Evolutionary conservation across 2,113 vertebrate species (phyloP), one percentile per base, ranked within the genome.

Genomic region (Scatophagus argus): DNA sequence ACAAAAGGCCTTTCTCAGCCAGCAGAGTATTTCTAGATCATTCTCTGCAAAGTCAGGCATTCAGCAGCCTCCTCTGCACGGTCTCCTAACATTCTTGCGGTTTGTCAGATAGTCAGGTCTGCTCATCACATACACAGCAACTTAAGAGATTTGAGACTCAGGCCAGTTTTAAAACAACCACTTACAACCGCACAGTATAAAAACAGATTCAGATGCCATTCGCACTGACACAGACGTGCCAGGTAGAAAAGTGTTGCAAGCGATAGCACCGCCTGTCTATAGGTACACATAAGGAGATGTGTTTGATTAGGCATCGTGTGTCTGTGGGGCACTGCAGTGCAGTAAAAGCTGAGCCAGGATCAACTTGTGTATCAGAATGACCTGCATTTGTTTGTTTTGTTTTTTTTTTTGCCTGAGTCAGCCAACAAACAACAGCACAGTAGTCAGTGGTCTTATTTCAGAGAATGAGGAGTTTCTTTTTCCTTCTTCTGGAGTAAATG

Each of bases 1-100:
- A 78, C 46, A 72, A 74, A 61, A 60, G 60, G 47, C 32, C 66
- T 72, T 77, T 86, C 83, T 86, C 68, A 61, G 85, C 47, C 77
- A 32, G 77, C 63, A 4, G 76, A 1, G 66, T 55, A 38, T 78
- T 86, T 86, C 87, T 47, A 39, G 65, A 66, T 36, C 0, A 0
- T 62, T 84, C 80, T 75, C 63, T 79, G 74, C 25, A 64, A 34
- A 76, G 36, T 66, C 72, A 54, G 73, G 52, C 17, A 52, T 54
- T 79, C 25, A 38, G 38, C 41, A 9, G 61, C 10, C 67, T 56
- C 72, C 54, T 34, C 67, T 70, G 66, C 52, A 59, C 64, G 49
- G 36, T 60, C 51, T 61, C 12, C 23, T 38, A 0, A 34, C 62
- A 65, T 71, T 73, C 52, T 60, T 49, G 41, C 71, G 34, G 66